Evolutionary conservation across 2,888 invertebrate genomes (phyloP).

Genomic region (Cerceris ruficornis): DNA sequence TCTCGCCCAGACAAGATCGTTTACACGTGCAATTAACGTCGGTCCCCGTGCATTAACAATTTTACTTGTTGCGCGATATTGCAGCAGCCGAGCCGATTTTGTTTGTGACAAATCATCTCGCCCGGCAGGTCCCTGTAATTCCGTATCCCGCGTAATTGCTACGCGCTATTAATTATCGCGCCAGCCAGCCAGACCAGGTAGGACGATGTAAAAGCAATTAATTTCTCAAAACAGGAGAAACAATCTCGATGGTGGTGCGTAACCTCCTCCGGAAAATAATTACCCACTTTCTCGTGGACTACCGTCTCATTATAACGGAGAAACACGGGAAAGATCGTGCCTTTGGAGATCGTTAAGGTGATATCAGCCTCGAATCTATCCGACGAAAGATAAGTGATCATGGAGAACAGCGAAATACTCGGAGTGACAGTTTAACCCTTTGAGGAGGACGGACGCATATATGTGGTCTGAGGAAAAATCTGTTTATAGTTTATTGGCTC

Average conservation of each 20-base stretch:
- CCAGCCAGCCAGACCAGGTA: slow-evolving; percentile 8
- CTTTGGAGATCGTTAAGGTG: no score
- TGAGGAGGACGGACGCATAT: no score
- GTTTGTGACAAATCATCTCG: slow-evolving; percentile 34
- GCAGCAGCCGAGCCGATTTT: slow-evolving; percentile 4
- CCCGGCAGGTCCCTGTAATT: slow-evolving; percentile 7
- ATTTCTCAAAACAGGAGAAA: slow-evolving; percentile 41
- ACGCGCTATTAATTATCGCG: slow-evolving; percentile 24
- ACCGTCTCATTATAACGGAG: background rate
- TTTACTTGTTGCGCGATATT: slow-evolving; percentile 44
- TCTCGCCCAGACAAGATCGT: no score
- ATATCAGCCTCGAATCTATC: no score
- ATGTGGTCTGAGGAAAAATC: no score
- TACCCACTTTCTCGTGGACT: background rate
- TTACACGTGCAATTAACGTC: no score
- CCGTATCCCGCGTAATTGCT: slow-evolving; percentile 20
- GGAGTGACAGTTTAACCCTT: no score
- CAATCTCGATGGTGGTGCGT: slow-evolving; percentile 40
- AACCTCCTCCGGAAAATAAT: slow-evolving; percentile 33
- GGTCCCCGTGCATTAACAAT: background rate
- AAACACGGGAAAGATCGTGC: no score
- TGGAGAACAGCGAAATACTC: no score
- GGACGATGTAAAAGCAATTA: slow-evolving; percentile 45
- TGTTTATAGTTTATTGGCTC: no score
- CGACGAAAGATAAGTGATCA: no score